A percentile compares a stretch with the other conserved stretches of the same genome.
Conservation (phyloP, 2,113 vertebrate species). For the Carassius carassius region DNA sequence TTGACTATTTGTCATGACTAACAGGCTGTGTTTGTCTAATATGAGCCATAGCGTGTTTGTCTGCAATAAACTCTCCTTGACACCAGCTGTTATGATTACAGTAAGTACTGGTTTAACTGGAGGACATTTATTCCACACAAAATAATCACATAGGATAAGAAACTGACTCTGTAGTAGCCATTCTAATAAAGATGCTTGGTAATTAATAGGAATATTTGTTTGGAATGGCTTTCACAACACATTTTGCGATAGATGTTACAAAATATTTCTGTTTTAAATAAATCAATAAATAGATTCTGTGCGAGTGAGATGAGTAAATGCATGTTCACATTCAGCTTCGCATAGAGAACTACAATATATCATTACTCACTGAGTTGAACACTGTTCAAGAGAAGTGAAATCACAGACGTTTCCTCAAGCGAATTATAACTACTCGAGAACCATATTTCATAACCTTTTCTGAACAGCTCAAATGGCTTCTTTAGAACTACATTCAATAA, state of each 20-base stretch:
- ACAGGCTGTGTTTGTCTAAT: constrained; percentile 14
- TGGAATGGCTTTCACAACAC: neutral
- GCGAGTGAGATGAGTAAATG: too few relatives aligned
- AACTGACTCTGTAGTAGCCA: neutral
- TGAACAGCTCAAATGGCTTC: neutral
- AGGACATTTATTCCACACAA: neutral
- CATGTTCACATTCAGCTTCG: too few relatives aligned
- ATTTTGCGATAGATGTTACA: too few relatives aligned
- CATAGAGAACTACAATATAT: too few relatives aligned
- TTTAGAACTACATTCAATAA: neutral
- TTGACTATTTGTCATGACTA: constrained; percentile 14
- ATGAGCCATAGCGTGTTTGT: neutral
- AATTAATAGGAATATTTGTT: too few relatives aligned
- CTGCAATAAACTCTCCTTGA: neutral
- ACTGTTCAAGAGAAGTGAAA: too few relatives aligned
- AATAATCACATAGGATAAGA: neutral
- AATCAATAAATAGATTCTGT: too few relatives aligned
- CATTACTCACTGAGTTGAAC: too few relatives aligned
- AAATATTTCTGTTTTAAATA: too few relatives aligned
- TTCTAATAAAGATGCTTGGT: neutral
- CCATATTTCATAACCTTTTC: neutral
- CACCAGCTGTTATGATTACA: neutral
- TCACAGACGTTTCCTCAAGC: too few relatives aligned
- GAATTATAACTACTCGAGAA: neutral
- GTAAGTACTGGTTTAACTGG: neutral